Evolutionary conservation across 2,113 vertebrate species (phyloP).

Genomic region (Camelus dromedarius): DNA sequence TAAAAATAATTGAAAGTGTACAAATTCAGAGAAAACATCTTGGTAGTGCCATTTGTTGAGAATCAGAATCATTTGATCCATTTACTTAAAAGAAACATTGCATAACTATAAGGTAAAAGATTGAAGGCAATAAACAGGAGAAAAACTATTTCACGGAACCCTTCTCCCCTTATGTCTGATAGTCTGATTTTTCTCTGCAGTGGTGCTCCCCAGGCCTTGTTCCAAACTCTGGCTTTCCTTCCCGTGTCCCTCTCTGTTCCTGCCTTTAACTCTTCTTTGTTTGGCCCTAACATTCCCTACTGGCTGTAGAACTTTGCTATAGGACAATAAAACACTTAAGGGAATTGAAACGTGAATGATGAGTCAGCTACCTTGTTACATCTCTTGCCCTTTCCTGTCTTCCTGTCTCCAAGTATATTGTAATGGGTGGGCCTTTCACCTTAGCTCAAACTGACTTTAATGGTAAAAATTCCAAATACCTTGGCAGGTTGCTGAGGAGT

Average conservation of each 20-base stretch:
- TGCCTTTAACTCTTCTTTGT: background rate
- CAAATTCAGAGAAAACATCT: constrained; percentile 14
- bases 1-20: background rate
- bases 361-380: background rate
- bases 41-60: constrained; percentile 19
- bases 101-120: background rate
- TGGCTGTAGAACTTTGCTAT: background rate
- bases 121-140: background rate
- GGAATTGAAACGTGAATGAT: background rate
- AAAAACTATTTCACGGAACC: background rate
- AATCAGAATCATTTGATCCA: constrained; percentile 12
- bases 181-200: background rate
- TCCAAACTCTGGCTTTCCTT: background rate
- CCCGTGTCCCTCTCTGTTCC: background rate
- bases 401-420: background rate
- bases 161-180: rapidly evolving
- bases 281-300: background rate
- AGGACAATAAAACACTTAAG: background rate
- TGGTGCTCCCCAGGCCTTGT: background rate
- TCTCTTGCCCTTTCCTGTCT: background rate
- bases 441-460: background rate
- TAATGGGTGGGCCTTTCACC: background rate
- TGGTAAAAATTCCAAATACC: constrained; percentile 26
- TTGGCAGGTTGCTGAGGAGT: background rate
- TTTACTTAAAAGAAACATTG: background rate